Evolutionary conservation across 2,797 vertebrate species (phyloP).

Genomic region (Esox masquinongy): DNA sequence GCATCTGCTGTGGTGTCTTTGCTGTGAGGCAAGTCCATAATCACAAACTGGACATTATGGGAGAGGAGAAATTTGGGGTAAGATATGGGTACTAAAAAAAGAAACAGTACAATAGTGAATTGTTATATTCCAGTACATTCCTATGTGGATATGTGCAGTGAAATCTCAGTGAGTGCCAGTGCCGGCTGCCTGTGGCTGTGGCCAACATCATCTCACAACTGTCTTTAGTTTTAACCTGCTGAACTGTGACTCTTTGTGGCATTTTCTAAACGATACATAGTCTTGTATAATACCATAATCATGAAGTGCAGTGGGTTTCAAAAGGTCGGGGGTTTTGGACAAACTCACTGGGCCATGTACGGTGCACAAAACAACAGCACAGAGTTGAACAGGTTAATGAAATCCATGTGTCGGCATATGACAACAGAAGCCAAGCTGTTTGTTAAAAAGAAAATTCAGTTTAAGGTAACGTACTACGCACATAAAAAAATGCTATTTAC

Average conservation of each 20-base stretch:
- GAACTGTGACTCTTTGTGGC: too few species aligned
- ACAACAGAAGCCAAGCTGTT: not conserved
- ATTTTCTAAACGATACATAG: too few species aligned
- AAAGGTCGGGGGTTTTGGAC: too few species aligned
- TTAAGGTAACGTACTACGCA: not conserved
- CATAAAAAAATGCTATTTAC: not conserved
- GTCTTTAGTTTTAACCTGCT: not conserved
- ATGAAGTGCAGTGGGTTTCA: too few species aligned
- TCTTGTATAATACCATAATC: too few species aligned
- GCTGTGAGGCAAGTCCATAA: too few species aligned
- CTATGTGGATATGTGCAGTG: slow-evolving; percentile 2
- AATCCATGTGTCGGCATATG: not conserved
- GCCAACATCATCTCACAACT: not conserved
- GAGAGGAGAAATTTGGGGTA: too few species aligned
- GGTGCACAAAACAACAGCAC: not conserved
- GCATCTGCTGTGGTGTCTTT: too few species aligned
- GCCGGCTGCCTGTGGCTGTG: not conserved
- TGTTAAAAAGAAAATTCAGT: not conserved
- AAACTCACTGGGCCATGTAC: too few species aligned
- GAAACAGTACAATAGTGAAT: too few species aligned
- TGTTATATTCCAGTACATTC: slow-evolving; percentile 10
- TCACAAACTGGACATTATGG: too few species aligned
- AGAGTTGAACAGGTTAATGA: not conserved
- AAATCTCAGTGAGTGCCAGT: not conserved
- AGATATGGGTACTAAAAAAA: too few species aligned